Percentiles rank a stretch among this genome's conserved stretches.
These are phyloP conservation scores for Cloeon dipterum DNA, from an alignment of 2,888 invertebrate genomes.

Conservation along the genomic window DNA sequence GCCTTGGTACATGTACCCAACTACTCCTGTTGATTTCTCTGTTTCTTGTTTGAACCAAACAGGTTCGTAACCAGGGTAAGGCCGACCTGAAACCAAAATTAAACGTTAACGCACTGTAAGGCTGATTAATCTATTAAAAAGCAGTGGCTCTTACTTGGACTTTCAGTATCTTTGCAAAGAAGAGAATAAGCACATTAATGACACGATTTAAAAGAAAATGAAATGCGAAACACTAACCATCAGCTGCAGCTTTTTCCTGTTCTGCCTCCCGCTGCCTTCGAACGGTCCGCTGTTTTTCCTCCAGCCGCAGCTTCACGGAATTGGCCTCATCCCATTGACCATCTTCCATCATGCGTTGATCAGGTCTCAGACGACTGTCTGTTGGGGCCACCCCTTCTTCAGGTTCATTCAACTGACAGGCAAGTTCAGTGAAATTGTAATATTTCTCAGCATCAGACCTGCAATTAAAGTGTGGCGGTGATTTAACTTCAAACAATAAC, in stretches of 20 bases:
- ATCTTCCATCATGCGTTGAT: constrained; percentile 94
- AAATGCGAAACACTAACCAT: constrained; percentile 14
- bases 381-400: constrained; percentile 87
- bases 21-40: constrained; percentile 34
- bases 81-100: constrained; percentile 23
- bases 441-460: constrained; percentile 43
- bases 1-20: constrained; percentile 63
- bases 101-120: background rate
- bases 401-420: constrained; percentile 88
- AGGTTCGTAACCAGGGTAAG: constrained; percentile 53
- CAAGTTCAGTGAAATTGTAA: constrained; percentile 88
- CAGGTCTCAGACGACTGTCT: constrained; percentile 78
- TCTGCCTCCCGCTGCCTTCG: constrained; percentile 57
- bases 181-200: background rate
- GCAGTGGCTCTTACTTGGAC: background rate
- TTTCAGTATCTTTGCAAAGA: background rate
- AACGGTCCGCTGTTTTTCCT: constrained; percentile 81
- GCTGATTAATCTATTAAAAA: background rate
- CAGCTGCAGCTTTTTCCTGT: constrained; percentile 33
- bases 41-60: constrained; percentile 75
- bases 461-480: background rate
- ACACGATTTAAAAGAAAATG: background rate
- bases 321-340: constrained; percentile 85
- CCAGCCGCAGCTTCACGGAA: constrained; percentile 57
- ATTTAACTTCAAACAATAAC: background rate